Percentiles rank a stretch among this genome's conserved stretches.
Conservation (phyloP, 1,140 invertebrate genomes). For the Nylanderia fulva region DNA sequence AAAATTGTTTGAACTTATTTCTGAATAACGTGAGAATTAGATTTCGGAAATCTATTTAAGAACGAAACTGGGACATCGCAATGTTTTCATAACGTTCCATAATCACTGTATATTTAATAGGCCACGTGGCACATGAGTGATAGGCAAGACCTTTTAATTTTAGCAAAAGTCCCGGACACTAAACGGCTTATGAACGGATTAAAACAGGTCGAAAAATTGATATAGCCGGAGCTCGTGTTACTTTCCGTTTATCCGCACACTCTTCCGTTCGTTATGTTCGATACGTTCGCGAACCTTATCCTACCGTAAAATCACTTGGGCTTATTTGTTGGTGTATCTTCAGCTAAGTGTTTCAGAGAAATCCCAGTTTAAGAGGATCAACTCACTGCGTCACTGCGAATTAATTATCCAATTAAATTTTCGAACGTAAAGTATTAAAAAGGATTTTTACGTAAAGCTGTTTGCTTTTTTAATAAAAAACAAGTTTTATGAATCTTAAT, state of each 20-base stretch:
- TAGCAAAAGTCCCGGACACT: constrained; percentile 59
- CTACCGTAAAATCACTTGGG: constrained; percentile 9
- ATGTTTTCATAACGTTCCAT: neutral
- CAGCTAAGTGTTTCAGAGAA: neutral
- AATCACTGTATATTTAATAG: neutral
- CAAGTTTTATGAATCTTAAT: neutral
- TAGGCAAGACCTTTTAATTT: constrained; percentile 66
- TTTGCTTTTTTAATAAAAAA: neutral
- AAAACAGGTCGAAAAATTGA: constrained; percentile 66
- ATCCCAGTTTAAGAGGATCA: constrained; percentile 33
- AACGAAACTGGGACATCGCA: neutral
- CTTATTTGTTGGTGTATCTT: constrained; percentile 4
- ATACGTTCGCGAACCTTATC: neutral
- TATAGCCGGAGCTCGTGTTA: constrained; percentile 43
- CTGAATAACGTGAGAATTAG: neutral
- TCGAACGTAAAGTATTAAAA: neutral
- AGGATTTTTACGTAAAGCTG: neutral
- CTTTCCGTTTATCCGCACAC: constrained; percentile 15
- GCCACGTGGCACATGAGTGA: constrained; percentile 21
- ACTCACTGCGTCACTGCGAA: neutral
- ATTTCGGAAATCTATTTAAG: constrained; percentile 23
- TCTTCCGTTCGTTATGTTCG: neutral
- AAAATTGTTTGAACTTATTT: neutral
- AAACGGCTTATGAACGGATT: constrained; percentile 63
- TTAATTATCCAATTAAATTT: constrained; percentile 39